Evolutionary conservation across 2,888 invertebrate species (phyloP), one percentile per base, ranked within the genome.

Genomic region (Apeira syringaria): DNA sequence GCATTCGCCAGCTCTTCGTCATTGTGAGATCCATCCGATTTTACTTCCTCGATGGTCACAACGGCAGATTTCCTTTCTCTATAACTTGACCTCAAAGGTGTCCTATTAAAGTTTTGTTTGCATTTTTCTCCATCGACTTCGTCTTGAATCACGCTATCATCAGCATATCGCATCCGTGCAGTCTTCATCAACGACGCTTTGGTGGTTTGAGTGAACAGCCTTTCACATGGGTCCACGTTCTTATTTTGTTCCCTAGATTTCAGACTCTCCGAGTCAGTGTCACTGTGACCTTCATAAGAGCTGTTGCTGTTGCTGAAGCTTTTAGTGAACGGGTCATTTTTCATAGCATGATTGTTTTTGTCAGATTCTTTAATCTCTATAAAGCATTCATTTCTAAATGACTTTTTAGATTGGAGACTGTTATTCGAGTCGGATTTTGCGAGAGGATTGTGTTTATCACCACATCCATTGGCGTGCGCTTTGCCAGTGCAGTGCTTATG

Each of bases 401-500:
- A 88, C 64, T 80, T 87, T 32, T 72, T 78, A 2, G 89, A 87
- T 51, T 87, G 88, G 2, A 90, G 63, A 54, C 88, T 85, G 34
- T 79, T 74, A 64, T 80, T 89, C 2, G 90, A 89, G 53, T 87
- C 90, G 1, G 87, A 87, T 68, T 86, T 91, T 7, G 79, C 73
- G 7, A 91, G 74, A 32, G 79, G 75, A 56, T 84, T 78, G 40
- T 83, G 80, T 56, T 83, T 80, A 34, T 93, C 92, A 2, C 81
- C 78, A 60, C 93, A 93, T 32, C 95, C 95, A 57, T 93, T 92
- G 6, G 94, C 95, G 69, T 96, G 96, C 0, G 94, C 92, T 64
- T 93, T 93, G 17, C 96, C 96, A 18, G 93, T 94, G 73, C 96
- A 96, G 37, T 93, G 93, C 61, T 92, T 92, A 72, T 95, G 95